Base-by-base conservation (phyloP, 2,888 invertebrate genomes). In the Aphodius sticticus region DNA sequence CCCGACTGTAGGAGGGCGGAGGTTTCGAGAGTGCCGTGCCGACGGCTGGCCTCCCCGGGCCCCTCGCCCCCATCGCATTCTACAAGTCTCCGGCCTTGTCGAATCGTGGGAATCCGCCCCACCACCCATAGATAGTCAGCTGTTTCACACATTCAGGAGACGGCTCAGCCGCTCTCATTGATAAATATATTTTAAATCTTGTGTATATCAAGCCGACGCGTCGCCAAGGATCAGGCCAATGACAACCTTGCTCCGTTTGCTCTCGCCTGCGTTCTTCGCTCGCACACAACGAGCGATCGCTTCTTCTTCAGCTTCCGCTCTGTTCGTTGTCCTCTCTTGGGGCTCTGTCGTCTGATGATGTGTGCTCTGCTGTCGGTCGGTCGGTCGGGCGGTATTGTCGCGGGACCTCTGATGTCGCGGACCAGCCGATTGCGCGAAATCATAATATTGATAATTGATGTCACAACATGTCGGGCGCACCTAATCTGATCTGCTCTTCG, bases 1-100 rank as follows among this genome's bases (percentile, higher is more conserved):
- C 53, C 53, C 9, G 35, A 70, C 16, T 16, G 70, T 16, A 75
- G 69, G 76, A 79, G 76, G 76, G 35, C 37, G 71, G 71, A 74
- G 74, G 35, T 37, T 74, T 74, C 36, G 74, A 74, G 35, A 16
- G 74, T 35, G 74, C 35, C 37, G 75, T 26, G 76, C 36, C 78
- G 36, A 37, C 69, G 69, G 35, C 69, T 36, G 78, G 14, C n/a
- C 15, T 71, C 12, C 71, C 35, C 6, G 38, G 70, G 15, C 69
- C 83, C 83, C 82, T 81, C 80, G 82, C 82, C 83, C 83, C 83
- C 83, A 82, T 81, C 83, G 82, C 86, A 87, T 87, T 87, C 87
- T 87, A 86, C 87, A 86, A 86, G 86, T 87, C 85, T 86, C 86
- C 86, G 87, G 87, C 87, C 86, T 86, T 87, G 87, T 86, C 85